phyloP scores from a whole-genome alignment of 2,888 invertebrate species.

The Spodoptera exigua region DNA sequence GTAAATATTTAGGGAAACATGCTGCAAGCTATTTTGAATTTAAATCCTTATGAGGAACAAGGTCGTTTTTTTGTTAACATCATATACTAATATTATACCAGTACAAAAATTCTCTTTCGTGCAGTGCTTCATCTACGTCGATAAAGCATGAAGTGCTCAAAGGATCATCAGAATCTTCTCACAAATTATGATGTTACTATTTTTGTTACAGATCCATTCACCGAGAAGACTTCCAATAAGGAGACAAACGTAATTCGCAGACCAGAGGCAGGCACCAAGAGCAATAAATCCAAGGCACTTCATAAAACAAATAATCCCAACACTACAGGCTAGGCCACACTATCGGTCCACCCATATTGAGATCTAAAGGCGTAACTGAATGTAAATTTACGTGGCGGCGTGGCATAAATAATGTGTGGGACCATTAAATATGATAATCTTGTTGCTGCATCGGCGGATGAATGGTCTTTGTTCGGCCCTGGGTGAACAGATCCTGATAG shows the following conservation, averaged over 20 bases:
- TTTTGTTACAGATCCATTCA: not conserved
- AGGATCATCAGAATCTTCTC: no score
- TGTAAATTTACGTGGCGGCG: slow-evolving; percentile 76
- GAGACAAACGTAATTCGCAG: no score
- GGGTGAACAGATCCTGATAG: slow-evolving; percentile 63
- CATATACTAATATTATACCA: no score
- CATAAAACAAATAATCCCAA: slow-evolving; percentile 52
- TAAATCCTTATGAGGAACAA: not conserved
- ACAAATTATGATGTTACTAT: no score
- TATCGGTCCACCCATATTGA: slow-evolving; percentile 76
- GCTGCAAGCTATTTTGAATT: slow-evolving; percentile 16
- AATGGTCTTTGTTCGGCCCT: slow-evolving; percentile 72
- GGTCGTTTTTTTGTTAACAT: no score
- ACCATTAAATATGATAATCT: slow-evolving; percentile 80
- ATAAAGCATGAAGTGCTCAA: no score
- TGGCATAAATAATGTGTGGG: slow-evolving; percentile 65
- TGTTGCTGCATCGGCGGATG: slow-evolving; percentile 68
- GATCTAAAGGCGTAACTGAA: slow-evolving; percentile 80
- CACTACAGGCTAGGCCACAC: slow-evolving; percentile 61
- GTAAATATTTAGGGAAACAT: slow-evolving; percentile 38
- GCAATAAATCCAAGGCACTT: slow-evolving; percentile 47
- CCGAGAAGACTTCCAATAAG: not conserved
- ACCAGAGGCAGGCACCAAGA: slow-evolving; percentile 11
- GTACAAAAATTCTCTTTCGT: no score
- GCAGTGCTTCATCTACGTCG: no score